Conservation (phyloP, 2,797 vertebrate species). For the Eptatretus atami region DNA sequence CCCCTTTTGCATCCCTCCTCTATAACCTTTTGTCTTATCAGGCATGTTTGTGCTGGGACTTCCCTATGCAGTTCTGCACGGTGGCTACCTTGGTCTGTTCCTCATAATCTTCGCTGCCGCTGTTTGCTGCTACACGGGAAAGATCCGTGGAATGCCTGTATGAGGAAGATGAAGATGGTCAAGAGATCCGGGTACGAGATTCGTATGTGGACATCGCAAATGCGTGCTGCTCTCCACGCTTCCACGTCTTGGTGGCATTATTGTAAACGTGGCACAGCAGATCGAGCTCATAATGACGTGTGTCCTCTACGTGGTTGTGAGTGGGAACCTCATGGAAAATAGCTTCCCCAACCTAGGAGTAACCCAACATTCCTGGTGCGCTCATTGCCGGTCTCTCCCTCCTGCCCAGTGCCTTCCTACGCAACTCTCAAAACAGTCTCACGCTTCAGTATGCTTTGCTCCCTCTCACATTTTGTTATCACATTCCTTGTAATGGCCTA, state of each 20-base stretch:
- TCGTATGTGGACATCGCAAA: slow-evolving; percentile 29
- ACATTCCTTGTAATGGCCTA: slow-evolving; percentile 23
- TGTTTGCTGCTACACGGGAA: slow-evolving; percentile 30
- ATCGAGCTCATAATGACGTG: slow-evolving; percentile 30
- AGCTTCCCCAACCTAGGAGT: slow-evolving; percentile 17
- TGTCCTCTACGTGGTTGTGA: slow-evolving; percentile 26
- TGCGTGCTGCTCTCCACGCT: slow-evolving; percentile 18
- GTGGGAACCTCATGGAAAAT: slow-evolving; percentile 23
- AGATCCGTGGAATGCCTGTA: slow-evolving; percentile 20
- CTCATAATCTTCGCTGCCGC: slow-evolving; percentile 22
- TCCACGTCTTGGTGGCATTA: slow-evolving; percentile 18
- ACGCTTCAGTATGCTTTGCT: slow-evolving; percentile 31
- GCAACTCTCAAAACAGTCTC: slow-evolving; percentile 27
- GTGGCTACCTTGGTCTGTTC: slow-evolving; percentile 23
- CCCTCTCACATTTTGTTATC: slow-evolving; percentile 29
- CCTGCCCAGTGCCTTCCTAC: slow-evolving; percentile 25
- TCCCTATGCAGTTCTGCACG: slow-evolving; percentile 24
- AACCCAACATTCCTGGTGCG: slow-evolving; percentile 19
- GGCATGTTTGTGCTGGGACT: slow-evolving; percentile 32
- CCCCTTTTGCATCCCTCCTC: background rate
- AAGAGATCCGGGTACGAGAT: slow-evolving; percentile 17
- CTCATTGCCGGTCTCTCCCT: slow-evolving; percentile 19
- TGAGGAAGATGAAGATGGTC: slow-evolving; percentile 20
- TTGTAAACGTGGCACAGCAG: slow-evolving; percentile 19
- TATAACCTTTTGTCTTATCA: slow-evolving; percentile 9